Base-by-base conservation (phyloP, 2,797 vertebrate species). In the Hydrolagus colliei region DNA sequence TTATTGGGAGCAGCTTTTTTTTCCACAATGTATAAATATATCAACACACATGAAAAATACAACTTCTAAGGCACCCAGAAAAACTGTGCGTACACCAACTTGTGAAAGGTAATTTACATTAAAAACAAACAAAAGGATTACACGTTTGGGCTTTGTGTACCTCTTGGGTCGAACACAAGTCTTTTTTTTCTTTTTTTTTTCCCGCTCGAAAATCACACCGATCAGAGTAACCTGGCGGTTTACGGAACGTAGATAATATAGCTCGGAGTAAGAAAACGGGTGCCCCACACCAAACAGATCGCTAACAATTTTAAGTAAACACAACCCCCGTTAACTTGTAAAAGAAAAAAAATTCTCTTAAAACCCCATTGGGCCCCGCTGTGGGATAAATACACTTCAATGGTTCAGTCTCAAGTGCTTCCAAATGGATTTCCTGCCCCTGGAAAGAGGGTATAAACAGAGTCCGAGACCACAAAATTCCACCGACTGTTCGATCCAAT, bases 41-140 rank as follows among this genome's bases (percentile, higher is more conserved):
- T 95, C 93, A 93, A 96, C 95, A 95, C 93, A 95, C 94, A 94
- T 94, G 92, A 95, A 95, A 95, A 94, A 95, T 94, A 95, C 93
- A 92, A 94, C 94, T 94, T 94, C 93, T 96, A 97, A 97, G 96
- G 96, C 96, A 97, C 95, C 94, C 94, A 93, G 94, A 95, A 95
- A 95, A 27, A 95, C 93, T 95, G 94, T 94, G 94, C 92, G 94
- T 91, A 95, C 92, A 94, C 91, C 91, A 93, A 91, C 93, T 91
- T 52, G 27, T 27, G 27, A 27, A 27, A 27, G 27, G 27, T 27
- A 27, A 27, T 27, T 27, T 27, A 27, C 27, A 27, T 27, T 27
- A 27, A 27, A 27, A 27, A 92, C 91, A 92, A 91, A 91, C 27
- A 92, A 91, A 89, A 92, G 91, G 90, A 90, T 91, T 92, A 92